phyloP scores from a whole-genome alignment of 1,140 invertebrate species.

The Scylla paramamosain region DNA sequence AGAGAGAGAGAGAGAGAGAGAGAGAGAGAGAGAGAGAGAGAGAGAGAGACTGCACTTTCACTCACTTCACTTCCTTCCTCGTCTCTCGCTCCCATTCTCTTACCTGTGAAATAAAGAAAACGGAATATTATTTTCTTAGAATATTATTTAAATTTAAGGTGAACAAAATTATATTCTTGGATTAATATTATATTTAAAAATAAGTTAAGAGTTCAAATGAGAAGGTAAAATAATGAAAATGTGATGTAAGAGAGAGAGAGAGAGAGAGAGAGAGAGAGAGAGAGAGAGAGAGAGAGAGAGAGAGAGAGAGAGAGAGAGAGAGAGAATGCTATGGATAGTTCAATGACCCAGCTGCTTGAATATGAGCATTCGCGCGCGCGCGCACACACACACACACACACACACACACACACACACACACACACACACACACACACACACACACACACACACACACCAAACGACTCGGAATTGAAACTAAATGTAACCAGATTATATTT shows the following conservation, averaged over 20 bases:
- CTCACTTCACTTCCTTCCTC: too few species aligned
- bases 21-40: constrained; percentile 20
- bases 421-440: not conserved
- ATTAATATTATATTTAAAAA: not conserved
- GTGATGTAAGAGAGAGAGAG: not conserved
- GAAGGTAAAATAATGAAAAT: too few species aligned
- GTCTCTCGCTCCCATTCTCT: not conserved
- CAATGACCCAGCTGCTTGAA: not conserved
- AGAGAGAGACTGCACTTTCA: not conserved
- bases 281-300: not conserved
- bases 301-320: too few species aligned
- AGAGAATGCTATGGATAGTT: not conserved
- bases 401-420: constrained; percentile 20
- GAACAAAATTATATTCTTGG: not conserved
- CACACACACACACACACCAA: not conserved
- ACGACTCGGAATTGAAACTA: too few species aligned
- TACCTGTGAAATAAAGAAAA: constrained; percentile 3
- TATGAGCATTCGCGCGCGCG: not conserved
- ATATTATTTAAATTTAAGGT: not conserved
- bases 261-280: constrained; percentile 20
- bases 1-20: constrained; percentile 20
- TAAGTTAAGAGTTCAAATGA: not conserved
- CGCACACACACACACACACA: constrained; percentile 19
- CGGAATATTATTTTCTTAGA: not conserved
- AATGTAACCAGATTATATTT: too few species aligned